A percentile compares a stretch with the other conserved stretches of the same genome.
phyloP scores from a whole-genome alignment of 2,888 invertebrate genomes.

The Neoscelio sp. region DNA sequence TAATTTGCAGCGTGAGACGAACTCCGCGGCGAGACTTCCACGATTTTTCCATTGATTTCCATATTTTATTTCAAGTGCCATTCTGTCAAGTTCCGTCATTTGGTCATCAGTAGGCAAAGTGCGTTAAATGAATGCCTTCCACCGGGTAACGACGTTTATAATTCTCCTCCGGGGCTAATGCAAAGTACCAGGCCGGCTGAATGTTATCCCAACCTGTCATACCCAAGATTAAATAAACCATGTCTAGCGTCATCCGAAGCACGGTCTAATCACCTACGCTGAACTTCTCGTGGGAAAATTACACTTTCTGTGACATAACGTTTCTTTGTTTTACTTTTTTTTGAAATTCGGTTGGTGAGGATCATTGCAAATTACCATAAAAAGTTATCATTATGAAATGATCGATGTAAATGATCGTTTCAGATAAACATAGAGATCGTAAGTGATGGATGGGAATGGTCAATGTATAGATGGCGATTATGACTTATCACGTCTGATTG shows the following conservation, averaged over 20 bases:
- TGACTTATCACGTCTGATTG: no score
- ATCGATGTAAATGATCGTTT: no score
- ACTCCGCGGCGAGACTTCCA: conserved; percentile 12
- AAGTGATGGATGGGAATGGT: no score
- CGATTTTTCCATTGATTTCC: conserved; percentile 54
- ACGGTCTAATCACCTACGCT: conserved; percentile 58
- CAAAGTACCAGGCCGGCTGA: conserved; percentile 65
- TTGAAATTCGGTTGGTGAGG: no score
- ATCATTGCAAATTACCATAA: no score
- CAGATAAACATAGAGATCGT: no score
- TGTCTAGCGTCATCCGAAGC: conserved; percentile 63
- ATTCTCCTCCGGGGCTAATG: conserved; percentile 65
- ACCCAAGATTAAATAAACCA: conserved; percentile 66
- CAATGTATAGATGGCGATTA: no score
- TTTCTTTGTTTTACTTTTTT: no score
- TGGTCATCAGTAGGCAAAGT: conserved; percentile 62
- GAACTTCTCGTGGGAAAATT: conserved; percentile 60
- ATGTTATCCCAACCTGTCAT: conserved; percentile 67
- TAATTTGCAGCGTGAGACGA: conserved; percentile 48
- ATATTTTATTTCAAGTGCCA: conserved; percentile 60
- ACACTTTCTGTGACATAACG: conserved; percentile 50
- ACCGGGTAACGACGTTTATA: conserved; percentile 63
- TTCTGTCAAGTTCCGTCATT: conserved; percentile 65
- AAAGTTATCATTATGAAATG: no score
- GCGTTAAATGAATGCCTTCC: conserved; percentile 64